These are phyloP conservation scores for Salvelinus fontinalis DNA, from an alignment of 2,113 vertebrate genomes.

Conservation along the genomic window DNA sequence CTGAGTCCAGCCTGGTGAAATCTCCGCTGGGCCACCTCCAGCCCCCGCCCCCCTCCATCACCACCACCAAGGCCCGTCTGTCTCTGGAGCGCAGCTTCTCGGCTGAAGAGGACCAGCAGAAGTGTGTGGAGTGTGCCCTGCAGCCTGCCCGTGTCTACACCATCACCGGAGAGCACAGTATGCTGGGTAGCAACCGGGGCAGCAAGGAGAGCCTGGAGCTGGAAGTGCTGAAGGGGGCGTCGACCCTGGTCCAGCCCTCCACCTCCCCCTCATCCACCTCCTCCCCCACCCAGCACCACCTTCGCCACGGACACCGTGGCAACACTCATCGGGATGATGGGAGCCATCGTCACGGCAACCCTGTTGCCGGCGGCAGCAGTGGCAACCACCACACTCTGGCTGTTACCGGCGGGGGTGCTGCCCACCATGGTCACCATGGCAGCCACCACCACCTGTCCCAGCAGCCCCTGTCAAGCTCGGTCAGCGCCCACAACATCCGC, in stretches of 20 bases:
- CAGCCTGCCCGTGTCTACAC: constrained; percentile 89
- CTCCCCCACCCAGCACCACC: constrained; percentile 66
- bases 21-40: constrained; percentile 55
- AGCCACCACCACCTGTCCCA: constrained; percentile 69
- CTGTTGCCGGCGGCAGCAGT: too few relatives aligned
- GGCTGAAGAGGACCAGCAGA: constrained; percentile 80
- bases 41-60: constrained; percentile 55
- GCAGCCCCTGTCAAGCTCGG: constrained; percentile 77
- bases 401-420: constrained; percentile 37
- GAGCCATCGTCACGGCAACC: constrained; percentile 74
- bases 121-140: constrained; percentile 72
- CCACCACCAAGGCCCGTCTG: constrained; percentile 51
- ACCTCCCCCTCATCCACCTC: constrained; percentile 67
- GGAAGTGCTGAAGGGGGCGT: constrained; percentile 85
- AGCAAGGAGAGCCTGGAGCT: constrained; percentile 87
- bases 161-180: constrained; percentile 86
- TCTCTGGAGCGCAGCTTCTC: constrained; percentile 85
- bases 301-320: constrained; percentile 59
- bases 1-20: constrained; percentile 52
- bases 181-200: constrained; percentile 82
- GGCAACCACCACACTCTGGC: constrained; percentile 30
- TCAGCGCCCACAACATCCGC: constrained; percentile 80
- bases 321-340: constrained; percentile 45
- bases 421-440: constrained; percentile 65
- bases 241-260: constrained; percentile 57